Base-by-base conservation (phyloP, 1,140 invertebrate genomes). In the Panulirus ornatus region DNA sequence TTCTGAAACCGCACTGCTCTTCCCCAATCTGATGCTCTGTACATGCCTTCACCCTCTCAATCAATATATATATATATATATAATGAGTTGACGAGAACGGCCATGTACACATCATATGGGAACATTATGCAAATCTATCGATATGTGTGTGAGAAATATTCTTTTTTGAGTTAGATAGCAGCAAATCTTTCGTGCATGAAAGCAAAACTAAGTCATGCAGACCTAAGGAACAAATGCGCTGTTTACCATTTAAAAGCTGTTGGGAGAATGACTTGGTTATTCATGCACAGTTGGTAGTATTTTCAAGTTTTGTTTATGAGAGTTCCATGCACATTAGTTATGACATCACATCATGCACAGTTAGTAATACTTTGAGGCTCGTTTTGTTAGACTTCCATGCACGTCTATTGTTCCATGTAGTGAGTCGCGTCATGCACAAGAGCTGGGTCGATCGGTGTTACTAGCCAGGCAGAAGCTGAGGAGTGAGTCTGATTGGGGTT, bases 241-340 rank as follows among this genome's bases (percentile, higher is more conserved):
- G 9, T 30, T 66, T 66, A 66, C 6, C 58, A 66, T 27, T 66
- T 0, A 30, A 30, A 66, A 66, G 58, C 58, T 66, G 58, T 30
- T 66, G 1, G n/a, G 27, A 5, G 27, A 66, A 6, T 6, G 22
- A 66, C n/a, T 6, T 34, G 27, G 58, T 8, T 27, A 30, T 66
- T 27, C 58, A 66, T 66, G 58, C 58, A 66, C 58, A 66, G 58
- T 66, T 30, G 11, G 58, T 8, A 9, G 5, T 66, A 66, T 66
- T 66, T 66, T 30, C 54, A 58, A 2, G 58, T 66, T 27, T 5
- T 3, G 58, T 66, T 30, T 66, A 27, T 27, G 30, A 66, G 27
- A 66, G 58, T 66, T 66, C 58, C 58, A 66, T 66, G 58, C 58
- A 66, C 58, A 66, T 66, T 66, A 30, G 58, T 8, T 66, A 66